These are phyloP conservation scores for Orius laevigatus DNA, from an alignment of 1,140 invertebrate species.

Conservation along the genomic window DNA sequence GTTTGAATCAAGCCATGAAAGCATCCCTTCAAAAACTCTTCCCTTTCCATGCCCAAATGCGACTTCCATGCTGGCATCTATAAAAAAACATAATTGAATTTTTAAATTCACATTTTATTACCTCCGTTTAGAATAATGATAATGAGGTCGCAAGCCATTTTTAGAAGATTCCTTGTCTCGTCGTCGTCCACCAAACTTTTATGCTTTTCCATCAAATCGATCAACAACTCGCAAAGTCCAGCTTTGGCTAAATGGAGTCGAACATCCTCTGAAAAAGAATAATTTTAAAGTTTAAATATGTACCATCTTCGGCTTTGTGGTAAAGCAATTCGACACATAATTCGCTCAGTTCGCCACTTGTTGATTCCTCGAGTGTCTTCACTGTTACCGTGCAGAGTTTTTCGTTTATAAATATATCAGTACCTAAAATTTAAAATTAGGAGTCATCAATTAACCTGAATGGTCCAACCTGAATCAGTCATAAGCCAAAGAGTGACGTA, in stretches of 20 bases:
- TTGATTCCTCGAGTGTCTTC: slow-evolving; percentile 39
- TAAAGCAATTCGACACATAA: slow-evolving; percentile 58
- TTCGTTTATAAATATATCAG: slow-evolving; percentile 25
- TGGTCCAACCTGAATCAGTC: slow-evolving; percentile 38
- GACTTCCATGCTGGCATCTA: slow-evolving; percentile 74
- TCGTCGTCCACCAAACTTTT: slow-evolving; percentile 38
- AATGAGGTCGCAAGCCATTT: slow-evolving; percentile 70
- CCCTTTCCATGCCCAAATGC: slow-evolving; percentile 55
- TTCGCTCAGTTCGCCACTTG: slow-evolving; percentile 48
- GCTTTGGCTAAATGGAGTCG: slow-evolving; percentile 57
- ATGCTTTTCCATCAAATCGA: slow-evolving; percentile 55
- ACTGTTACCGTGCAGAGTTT: slow-evolving; percentile 38
- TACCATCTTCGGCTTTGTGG: slow-evolving; percentile 56
- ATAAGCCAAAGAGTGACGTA: slow-evolving; percentile 56
- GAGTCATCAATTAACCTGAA: not conserved
- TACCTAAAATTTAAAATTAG: not conserved
- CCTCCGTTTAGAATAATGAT: slow-evolving; percentile 70
- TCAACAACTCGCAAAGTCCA: slow-evolving; percentile 55
- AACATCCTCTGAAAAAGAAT: slow-evolving; percentile 44
- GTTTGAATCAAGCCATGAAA: slow-evolving; percentile 56
- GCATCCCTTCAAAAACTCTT: slow-evolving; percentile 49
- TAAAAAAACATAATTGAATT: slow-evolving; percentile 16
- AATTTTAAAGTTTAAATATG: slow-evolving; percentile 14
- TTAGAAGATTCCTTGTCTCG: slow-evolving; percentile 55
- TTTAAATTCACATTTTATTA: too few relatives aligned